phyloP scores from a whole-genome alignment of 92 coral and sea anemone species.

The Actinernus sp. region DNA sequence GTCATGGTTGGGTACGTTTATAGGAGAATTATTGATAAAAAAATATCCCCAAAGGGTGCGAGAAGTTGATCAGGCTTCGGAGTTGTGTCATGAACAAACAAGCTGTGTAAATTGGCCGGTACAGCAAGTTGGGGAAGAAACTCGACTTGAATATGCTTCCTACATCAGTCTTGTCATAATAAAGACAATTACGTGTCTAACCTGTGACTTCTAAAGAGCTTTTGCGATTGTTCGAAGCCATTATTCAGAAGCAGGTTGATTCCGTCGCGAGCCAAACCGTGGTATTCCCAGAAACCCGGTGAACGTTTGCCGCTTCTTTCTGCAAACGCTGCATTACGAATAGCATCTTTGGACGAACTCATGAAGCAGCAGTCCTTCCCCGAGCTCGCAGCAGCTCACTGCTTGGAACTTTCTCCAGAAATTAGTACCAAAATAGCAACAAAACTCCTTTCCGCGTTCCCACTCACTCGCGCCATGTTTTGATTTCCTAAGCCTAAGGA shows the following conservation, averaged over 20 bases:
- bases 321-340: conserved; percentile 28
- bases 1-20: too few relatives aligned
- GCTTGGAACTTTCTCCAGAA: background rate
- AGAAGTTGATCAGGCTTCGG: too few relatives aligned
- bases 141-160: too few relatives aligned
- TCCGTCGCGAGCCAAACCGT: conserved; percentile 91
- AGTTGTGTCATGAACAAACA: too few relatives aligned
- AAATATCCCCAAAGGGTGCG: too few relatives aligned
- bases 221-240: conserved; percentile 92
- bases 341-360: conserved; percentile 78
- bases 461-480: conserved; percentile 85
- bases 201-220: conserved; percentile 91
- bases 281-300: conserved; percentile 86
- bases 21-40: too few relatives aligned
- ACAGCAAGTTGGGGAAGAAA: too few relatives aligned
- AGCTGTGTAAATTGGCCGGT: too few relatives aligned
- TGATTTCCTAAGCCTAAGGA: too few relatives aligned
- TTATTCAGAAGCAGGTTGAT: conserved; percentile 81
- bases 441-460: background rate
- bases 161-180: too few relatives aligned
- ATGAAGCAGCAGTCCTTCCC: conserved; percentile 51
- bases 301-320: conserved; percentile 27
- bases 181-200: too few relatives aligned
- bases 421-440: conserved; percentile 5
- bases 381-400: conserved; percentile 36